These are phyloP conservation scores for Zygaena filipendulae DNA, from an alignment of 2,888 invertebrate species.

Conservation along the genomic window DNA sequence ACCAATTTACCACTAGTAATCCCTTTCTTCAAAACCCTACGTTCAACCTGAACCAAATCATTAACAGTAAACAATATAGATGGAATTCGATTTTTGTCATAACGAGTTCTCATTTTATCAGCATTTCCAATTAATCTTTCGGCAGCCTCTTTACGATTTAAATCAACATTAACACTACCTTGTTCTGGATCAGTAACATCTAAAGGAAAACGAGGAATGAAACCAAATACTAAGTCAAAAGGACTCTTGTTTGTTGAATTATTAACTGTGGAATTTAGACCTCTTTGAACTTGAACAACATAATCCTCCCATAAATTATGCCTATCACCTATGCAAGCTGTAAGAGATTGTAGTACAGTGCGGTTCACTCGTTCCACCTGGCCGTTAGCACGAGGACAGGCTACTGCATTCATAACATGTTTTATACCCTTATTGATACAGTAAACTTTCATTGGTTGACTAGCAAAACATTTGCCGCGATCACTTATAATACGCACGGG, in stretches of 20 bases:
- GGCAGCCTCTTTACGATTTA: neutral
- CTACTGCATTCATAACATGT: slow-evolving; percentile 4
- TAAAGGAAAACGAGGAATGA: slow-evolving; percentile 1
- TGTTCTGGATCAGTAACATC: neutral
- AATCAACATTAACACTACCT: neutral
- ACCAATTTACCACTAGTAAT: too few species aligned
- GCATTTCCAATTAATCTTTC: too few species aligned
- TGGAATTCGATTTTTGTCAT: slow-evolving; percentile 1
- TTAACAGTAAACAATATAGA: neutral
- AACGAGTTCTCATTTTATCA: slow-evolving; percentile 1
- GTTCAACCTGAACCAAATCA: slow-evolving; percentile 1
- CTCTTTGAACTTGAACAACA: slow-evolving; percentile 2
- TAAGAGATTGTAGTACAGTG: slow-evolving; percentile 4
- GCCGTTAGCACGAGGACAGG: slow-evolving; percentile 5
- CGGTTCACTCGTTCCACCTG: slow-evolving; percentile 5
- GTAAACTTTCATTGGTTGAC: neutral
- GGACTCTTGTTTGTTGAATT: slow-evolving; percentile 3
- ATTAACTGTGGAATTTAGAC: slow-evolving; percentile 2
- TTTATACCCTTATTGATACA: slow-evolving; percentile 1
- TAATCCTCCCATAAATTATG: slow-evolving; percentile 3
- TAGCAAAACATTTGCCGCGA: slow-evolving; percentile 9
- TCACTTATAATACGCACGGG: slow-evolving; percentile 12
- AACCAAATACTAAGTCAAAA: slow-evolving; percentile 3
- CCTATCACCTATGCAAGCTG: slow-evolving; percentile 3
- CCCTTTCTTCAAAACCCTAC: slow-evolving; percentile 2